Conservation (phyloP, 2,888 invertebrate genomes). For the Tetheella fluctuosa region DNA sequence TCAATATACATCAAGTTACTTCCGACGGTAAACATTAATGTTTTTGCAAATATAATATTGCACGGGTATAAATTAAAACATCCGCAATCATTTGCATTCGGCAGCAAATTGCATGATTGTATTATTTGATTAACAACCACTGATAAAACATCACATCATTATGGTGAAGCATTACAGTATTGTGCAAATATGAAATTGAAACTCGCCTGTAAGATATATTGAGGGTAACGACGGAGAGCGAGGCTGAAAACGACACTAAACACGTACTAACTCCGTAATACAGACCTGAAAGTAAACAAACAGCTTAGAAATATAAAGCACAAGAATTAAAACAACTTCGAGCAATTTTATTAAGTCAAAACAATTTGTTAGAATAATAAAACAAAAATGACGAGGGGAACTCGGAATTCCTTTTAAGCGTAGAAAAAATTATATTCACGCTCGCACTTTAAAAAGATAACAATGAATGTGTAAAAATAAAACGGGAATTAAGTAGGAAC, state of each 20-base stretch:
- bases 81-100: constrained; percentile 27
- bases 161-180: constrained; percentile 11
- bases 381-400: not conserved
- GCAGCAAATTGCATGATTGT: constrained; percentile 20
- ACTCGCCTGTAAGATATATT: constrained; percentile 91
- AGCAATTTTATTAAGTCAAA: not conserved
- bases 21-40: constrained; percentile 20
- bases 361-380: not conserved
- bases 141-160: constrained; percentile 19
- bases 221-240: constrained; percentile 91
- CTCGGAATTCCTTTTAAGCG: not conserved
- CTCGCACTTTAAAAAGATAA: not conserved
- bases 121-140: constrained; percentile 22
- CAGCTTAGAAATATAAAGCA: constrained; percentile 13
- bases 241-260: constrained; percentile 91
- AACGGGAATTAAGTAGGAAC: not conserved
- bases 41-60: constrained; percentile 30
- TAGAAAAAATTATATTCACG: not conserved
- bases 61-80: constrained; percentile 27
- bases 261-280: constrained; percentile 94
- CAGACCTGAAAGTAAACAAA: constrained; percentile 84
- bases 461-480: constrained; percentile 9
- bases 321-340: not conserved
- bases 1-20: not conserved
- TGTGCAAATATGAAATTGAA: constrained; percentile 28